Conservation (phyloP, 2,797 vertebrate genomes). For the Rhinogobio ventralis region DNA sequence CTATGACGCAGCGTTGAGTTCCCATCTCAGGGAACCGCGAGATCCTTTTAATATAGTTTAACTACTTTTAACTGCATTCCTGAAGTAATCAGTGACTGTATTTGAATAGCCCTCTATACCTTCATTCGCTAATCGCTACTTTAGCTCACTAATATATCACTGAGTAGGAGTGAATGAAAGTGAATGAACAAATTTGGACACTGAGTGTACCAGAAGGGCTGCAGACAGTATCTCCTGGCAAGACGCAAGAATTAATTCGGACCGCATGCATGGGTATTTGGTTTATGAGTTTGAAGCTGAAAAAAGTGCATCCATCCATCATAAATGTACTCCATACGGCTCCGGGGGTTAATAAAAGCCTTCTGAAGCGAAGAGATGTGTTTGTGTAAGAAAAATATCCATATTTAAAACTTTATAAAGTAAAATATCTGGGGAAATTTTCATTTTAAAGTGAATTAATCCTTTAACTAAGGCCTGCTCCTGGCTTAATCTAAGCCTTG, state of each 20-base stretch:
- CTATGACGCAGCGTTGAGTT: not conserved
- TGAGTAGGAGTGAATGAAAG: not conserved
- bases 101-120: not conserved
- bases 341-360: no score
- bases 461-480: not conserved
- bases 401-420: no score
- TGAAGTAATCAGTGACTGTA: not conserved
- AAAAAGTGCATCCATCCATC: no score
- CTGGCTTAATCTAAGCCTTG: not conserved
- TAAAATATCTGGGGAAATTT: no score
- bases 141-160: not conserved
- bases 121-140: not conserved
- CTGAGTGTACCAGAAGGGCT: not conserved
- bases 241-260: not conserved
- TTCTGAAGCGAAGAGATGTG: no score
- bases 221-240: not conserved
- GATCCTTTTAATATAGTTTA: not conserved
- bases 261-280: not conserved
- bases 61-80: not conserved
- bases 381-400: no score
- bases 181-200: not conserved
- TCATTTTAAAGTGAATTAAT: no score
- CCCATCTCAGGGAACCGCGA: not conserved
- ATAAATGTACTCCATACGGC: no score
- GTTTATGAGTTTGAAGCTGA: no score